Conservation (phyloP, 2,888 invertebrate species). For the Allolobophora icterica region DNA sequence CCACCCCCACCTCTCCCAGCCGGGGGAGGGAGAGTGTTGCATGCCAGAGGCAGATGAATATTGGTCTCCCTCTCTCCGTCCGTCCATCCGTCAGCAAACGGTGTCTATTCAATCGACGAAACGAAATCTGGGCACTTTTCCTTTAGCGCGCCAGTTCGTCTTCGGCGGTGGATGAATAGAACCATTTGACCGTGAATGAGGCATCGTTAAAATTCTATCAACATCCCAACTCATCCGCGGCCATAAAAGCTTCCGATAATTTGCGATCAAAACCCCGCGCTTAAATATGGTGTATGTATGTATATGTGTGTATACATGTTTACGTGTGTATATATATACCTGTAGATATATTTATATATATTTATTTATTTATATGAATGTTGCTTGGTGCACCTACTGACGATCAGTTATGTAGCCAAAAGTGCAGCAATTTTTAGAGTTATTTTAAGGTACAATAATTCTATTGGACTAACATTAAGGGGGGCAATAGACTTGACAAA, state of each 20-base stretch:
- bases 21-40: slow-evolving; percentile 3
- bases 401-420: too few relatives aligned
- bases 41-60: background rate
- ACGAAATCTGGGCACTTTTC: background rate
- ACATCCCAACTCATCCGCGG: background rate
- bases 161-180: background rate
- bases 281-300: background rate
- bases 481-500: too few relatives aligned
- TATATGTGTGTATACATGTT: background rate
- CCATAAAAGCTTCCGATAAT: background rate
- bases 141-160: background rate
- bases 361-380: background rate
- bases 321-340: background rate
- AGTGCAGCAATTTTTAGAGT: too few relatives aligned
- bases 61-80: background rate
- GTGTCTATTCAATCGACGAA: background rate
- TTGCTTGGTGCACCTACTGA: too few relatives aligned
- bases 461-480: too few relatives aligned
- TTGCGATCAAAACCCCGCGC: background rate
- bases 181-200: background rate
- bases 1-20: background rate
- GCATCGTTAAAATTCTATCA: slow-evolving; percentile 12
- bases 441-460: too few relatives aligned
- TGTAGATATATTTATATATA: too few relatives aligned
- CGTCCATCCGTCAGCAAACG: background rate